Base-by-base conservation (phyloP, 2,888 invertebrate species). In the Xestia xanthographa region DNA sequence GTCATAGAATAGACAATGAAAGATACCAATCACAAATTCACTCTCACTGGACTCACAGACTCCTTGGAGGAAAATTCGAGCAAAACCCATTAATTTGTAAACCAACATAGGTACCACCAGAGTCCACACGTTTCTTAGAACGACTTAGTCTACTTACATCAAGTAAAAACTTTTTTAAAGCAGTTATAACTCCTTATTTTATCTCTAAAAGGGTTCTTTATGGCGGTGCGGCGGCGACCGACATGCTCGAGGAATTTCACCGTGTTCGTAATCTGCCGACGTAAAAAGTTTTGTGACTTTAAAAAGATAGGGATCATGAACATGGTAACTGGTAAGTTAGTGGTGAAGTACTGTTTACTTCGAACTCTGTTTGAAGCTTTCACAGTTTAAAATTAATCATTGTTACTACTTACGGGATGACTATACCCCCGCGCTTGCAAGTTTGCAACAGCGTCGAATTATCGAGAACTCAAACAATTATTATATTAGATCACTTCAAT, bases 191-290 rank as follows among this genome's bases (percentile, higher is more conserved):
- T 80, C 50, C 22, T 66, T 17, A 8, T 22, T 50, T 81, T 84
- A 84, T 77, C 84, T 69, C 29, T 50, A 56, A 72, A 66, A 75
- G 43, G 56, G 58, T 72, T 77, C 34, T 81, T 81, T 83, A 85
- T 50, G 75, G 67, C n/a, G 72, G 82, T 43, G 48, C 56, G 75
- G 67, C n/a, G 72, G 82, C 48, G 48, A 67, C 72, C 38, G 38
- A 12, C 41, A 70, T 38, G 74, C 56, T 20, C 14, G 65, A 65
- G 34, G 50, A 58, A 74, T 73, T 73, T 66, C 6, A 66, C 22
- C 11, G 53, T 26, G 22, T 14, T 2, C 1, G 45, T 43, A 11
- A 58, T 29, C 34, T 11, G 45, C 5, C 43, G 26, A 70, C 20
- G 2, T 34, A 17, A 60, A 74, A 63, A 58, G 14, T 43, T 26